A percentile compares a stretch with the other conserved stretches of the same genome.
Evolutionary conservation across 2,797 vertebrate genomes (phyloP).

Genomic region (Anabas testudineus): DNA sequence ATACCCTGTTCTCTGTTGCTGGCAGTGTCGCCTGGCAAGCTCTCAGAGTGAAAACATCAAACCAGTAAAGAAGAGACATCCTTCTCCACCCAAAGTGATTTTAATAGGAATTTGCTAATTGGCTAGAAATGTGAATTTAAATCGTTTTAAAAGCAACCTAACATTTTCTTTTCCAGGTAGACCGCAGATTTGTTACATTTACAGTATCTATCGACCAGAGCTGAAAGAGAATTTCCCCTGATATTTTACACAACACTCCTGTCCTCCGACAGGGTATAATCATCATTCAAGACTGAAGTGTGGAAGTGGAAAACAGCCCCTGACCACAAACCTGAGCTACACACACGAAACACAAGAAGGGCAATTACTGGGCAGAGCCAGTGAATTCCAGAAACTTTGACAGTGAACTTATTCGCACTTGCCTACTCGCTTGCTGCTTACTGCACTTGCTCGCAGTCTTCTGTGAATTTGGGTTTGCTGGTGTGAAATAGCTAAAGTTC

Average conservation of each 20-base stretch:
- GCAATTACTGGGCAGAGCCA: constrained; percentile 45
- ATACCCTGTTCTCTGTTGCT: constrained; percentile 5
- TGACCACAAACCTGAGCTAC: constrained; percentile 57
- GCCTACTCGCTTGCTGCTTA: constrained; percentile 13
- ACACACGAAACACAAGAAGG: constrained; percentile 49
- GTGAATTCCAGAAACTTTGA: constrained; percentile 39
- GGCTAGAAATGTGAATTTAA: not conserved
- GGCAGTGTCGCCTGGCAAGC: constrained; percentile 5
- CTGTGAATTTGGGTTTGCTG: constrained; percentile 24
- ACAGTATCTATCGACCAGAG: constrained; percentile 33
- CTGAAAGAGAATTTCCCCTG: constrained; percentile 30
- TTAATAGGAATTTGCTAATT: constrained; percentile 6
- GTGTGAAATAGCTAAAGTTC: constrained; percentile 25
- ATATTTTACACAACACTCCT: constrained; percentile 37
- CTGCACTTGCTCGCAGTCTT: constrained; percentile 19
- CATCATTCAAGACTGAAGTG: constrained; percentile 25
- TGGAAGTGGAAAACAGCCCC: constrained; percentile 58
- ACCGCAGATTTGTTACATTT: constrained; percentile 15
- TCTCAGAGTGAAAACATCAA: constrained; percentile 17
- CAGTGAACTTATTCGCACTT: constrained; percentile 28
- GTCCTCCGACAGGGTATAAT: constrained; percentile 56
- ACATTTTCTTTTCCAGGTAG: constrained; percentile 10
- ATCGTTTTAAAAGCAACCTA: constrained; percentile 20
- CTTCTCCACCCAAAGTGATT: constrained; percentile 18
- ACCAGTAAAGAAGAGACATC: not conserved